phyloP scores from a whole-genome alignment of 1,140 invertebrate genomes.

The honey bee (Apis mellifera) region Amel_HAv3.1 CM009933.2:13466001-13466500 shows the following conservation, averaged over 20 bases:
- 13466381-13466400: too few species aligned
- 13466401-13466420: too few species aligned
- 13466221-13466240: constrained; percentile 27
- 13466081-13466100: neutral
- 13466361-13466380: neutral
- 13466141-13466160: constrained; percentile 48
- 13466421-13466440: too few species aligned
- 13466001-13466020: too few species aligned
- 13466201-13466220: constrained; percentile 49
- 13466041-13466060: too few species aligned
- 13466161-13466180: constrained; percentile 34
- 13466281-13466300: neutral
- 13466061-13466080: neutral
- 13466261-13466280: neutral
- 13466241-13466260: too few species aligned
- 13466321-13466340: constrained; percentile 4
- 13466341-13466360: constrained; percentile 15
- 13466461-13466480: too few species aligned
- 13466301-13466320: constrained; percentile 40
- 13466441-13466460: too few species aligned
- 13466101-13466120: too few species aligned
- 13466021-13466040: too few species aligned
- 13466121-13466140: constrained; percentile 44
- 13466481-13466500: too few species aligned
- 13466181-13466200: constrained; percentile 24